phyloP scores from a whole-genome alignment of 2,888 invertebrate species.

The Punctoribates punctum region DNA sequence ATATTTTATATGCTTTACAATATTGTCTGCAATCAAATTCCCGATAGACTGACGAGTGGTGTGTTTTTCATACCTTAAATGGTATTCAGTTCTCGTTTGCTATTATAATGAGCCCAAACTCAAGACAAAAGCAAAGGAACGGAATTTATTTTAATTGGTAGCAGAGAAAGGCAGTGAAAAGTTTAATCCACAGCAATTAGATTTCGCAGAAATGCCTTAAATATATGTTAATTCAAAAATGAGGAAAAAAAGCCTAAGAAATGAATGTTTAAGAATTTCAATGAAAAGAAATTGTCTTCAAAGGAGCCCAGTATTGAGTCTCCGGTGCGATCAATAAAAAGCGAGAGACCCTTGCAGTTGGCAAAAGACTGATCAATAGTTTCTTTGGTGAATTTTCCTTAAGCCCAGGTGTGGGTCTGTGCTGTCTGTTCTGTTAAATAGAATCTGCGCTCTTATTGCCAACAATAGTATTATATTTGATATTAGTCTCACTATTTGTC shows the following conservation, averaged over 20 bases:
- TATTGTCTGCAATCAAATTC: background rate
- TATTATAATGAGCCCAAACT: background rate
- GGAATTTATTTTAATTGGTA: background rate
- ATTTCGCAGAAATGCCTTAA: background rate
- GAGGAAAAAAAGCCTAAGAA: background rate
- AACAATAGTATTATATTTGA: background rate
- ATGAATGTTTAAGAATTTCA: conserved; percentile 6
- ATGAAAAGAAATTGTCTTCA: background rate
- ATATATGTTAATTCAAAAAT: background rate
- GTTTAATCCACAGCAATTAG: conserved; percentile 8
- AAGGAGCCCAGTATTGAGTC: background rate
- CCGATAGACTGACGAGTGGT: background rate
- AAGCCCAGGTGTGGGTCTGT: conserved; percentile 30
- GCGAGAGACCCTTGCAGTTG: background rate
- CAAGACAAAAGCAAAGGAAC: background rate
- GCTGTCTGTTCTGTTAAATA: conserved; percentile 11
- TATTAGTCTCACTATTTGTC: background rate
- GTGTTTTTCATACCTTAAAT: background rate
- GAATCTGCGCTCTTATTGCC: conserved; percentile 28
- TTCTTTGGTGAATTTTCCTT: conserved; percentile 22
- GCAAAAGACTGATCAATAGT: conserved; percentile 32
- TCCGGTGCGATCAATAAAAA: background rate
- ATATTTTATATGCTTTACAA: background rate
- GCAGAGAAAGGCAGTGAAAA: background rate
- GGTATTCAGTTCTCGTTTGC: background rate